phyloP scores from a whole-genome alignment of 2,888 invertebrate species.

The Dynastes maya region DNA sequence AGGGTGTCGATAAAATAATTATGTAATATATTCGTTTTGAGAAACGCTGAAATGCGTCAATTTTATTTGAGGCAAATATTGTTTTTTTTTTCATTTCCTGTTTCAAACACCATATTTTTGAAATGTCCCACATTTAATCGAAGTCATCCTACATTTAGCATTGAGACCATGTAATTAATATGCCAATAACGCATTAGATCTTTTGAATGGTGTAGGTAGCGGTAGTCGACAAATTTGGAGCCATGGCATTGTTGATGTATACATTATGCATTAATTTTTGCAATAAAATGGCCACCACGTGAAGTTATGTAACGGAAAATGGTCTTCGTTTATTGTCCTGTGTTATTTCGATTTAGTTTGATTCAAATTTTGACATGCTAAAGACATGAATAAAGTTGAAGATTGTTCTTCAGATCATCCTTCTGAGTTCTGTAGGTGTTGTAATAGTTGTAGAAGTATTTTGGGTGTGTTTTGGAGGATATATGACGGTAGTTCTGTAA shows the following conservation, averaged over 20 bases:
- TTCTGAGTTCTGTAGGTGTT: constrained; percentile 4
- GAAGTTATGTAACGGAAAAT: no score
- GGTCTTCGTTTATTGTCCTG: no score
- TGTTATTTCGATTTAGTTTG: not conserved
- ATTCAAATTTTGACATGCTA: not conserved
- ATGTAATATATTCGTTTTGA: no score
- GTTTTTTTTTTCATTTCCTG: no score
- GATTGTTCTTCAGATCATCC: not conserved
- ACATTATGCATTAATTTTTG: no score
- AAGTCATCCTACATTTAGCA: no score
- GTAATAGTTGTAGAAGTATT: constrained; percentile 1
- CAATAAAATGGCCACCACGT: no score
- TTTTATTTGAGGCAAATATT: no score
- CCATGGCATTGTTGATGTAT: not conserved
- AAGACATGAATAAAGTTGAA: not conserved
- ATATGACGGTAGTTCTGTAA: not conserved
- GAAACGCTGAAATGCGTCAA: no score
- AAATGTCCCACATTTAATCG: not conserved
- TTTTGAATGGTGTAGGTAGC: not conserved
- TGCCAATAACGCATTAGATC: no score
- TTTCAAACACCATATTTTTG: not conserved
- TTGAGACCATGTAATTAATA: no score
- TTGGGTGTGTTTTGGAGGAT: constrained; percentile 11
- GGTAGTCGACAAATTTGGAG: not conserved
- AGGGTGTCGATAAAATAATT: no score